Evolutionary conservation across 2,888 invertebrate species (phyloP), one percentile per base, ranked within the genome.

Genomic region (Cacoxenus indagator): DNA sequence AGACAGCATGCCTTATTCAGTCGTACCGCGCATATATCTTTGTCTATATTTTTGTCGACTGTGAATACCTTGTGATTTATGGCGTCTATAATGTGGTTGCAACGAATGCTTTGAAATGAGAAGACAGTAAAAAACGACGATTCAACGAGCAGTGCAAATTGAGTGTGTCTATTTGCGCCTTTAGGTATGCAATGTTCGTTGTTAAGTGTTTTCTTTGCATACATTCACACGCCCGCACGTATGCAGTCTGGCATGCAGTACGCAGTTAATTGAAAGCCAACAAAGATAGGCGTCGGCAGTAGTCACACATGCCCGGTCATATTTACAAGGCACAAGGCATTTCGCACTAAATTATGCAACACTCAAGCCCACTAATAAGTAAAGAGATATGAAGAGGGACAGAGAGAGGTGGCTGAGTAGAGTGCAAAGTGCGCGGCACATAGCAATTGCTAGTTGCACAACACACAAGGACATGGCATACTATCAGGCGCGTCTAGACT

Each of bases 11-110:
- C 37, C 1, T 37, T 37, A n/a, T 37, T 37, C 37, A 37, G 37
- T 37, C 9, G 8, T 14, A 37, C 37, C 14, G 2, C 37, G 8
- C 37, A 37, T 37, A 22, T 51, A 51, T 22, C 22, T 51, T 51
- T 3, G 2, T 17, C 22, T 51, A n/a, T 22, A 51, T 51, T 51
- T 51, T 51, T 70, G 67, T 46, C 51, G 51, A 1, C 11, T 66
- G 37, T 55, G 71, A 73, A 70, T 74, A 72, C 75, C 73, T 72
- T 71, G 72, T 73, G 75, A 76, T 74, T 75, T 76, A 75, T 75
- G 72, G 71, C 75, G 71, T 71, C 70, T 74, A 70, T 75, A 75
- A 75, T 76, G 76, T 70, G 37, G 69, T 62, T 45, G 43, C n/a
- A n/a, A n/a, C n/a, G 51, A 57, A 65, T 43, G 69, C 62, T 54